Percentiles rank a stretch among this genome's conserved stretches.
Evolutionary conservation across 2,113 vertebrate species (phyloP).

Genomic region (Oreotrochilus melanogaster): DNA sequence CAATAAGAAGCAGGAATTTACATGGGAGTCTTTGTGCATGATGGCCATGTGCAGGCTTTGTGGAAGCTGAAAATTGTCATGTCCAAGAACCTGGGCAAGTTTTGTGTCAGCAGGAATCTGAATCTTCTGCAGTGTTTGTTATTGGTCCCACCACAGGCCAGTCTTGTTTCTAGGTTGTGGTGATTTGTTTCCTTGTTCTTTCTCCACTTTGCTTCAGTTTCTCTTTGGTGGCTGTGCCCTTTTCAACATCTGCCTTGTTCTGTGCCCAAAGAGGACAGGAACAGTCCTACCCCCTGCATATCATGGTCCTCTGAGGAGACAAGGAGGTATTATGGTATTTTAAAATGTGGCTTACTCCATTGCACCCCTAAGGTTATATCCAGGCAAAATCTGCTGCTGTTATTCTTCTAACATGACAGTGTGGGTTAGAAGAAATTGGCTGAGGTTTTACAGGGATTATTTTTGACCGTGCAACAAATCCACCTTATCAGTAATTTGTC

Average conservation of each 20-base stretch:
- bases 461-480: neutral
- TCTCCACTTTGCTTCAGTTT: neutral
- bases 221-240: neutral
- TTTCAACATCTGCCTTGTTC: neutral
- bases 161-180: neutral
- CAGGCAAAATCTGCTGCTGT: neutral
- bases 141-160: neutral
- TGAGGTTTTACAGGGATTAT: neutral
- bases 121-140: neutral
- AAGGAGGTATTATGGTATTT: neutral
- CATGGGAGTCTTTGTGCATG: neutral
- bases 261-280: accelerated
- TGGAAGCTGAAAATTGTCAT: neutral
- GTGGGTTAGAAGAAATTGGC: neutral
- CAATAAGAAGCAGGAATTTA: neutral
- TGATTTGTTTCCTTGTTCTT: neutral
- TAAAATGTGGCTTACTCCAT: neutral
- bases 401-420: neutral
- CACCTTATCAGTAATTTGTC: neutral
- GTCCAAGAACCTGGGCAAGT: neutral
- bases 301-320: neutral
- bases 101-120: neutral
- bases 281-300: neutral
- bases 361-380: neutral
- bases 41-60: neutral